These are phyloP conservation scores for Bostrychus sinensis DNA, from an alignment of 2,113 vertebrate species.

Conservation along the genomic window DNA sequence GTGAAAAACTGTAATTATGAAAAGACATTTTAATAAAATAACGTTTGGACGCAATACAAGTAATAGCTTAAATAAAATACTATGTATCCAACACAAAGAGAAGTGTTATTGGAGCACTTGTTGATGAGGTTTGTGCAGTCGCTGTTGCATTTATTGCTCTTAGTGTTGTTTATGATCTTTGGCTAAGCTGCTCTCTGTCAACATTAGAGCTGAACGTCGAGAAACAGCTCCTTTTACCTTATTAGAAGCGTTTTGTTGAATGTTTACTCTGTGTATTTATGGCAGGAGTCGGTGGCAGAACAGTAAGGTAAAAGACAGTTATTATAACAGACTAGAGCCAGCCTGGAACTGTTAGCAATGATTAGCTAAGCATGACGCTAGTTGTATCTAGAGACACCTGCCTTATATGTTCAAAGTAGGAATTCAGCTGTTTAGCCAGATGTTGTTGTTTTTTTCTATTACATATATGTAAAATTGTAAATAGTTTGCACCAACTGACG, in stretches of 20 bases:
- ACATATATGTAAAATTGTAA: too few relatives aligned
- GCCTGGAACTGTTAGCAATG: neutral
- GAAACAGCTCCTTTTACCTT: neutral
- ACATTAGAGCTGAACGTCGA: constrained; percentile 22
- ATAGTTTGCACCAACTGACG: too few relatives aligned
- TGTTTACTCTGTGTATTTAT: neutral
- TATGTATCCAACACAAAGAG: neutral
- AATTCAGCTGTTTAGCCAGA: too few relatives aligned
- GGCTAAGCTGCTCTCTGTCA: constrained; percentile 20
- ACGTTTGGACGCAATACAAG: too few relatives aligned
- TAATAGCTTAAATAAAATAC: neutral
- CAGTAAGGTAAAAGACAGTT: neutral
- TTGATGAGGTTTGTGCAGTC: neutral
- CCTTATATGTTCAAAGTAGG: neutral
- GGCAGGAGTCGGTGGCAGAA: neutral
- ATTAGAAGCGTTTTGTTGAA: neutral
- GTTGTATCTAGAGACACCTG: neutral
- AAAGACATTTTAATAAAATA: neutral
- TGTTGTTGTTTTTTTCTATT: too few relatives aligned
- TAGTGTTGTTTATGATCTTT: constrained; percentile 11
- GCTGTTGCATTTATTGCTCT: rapidly evolving
- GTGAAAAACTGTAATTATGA: neutral
- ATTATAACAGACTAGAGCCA: neutral
- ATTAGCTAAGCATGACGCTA: neutral
- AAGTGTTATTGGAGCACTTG: neutral